Percentiles rank a stretch among this genome's conserved stretches.
These are phyloP conservation scores for Smutsia temminckii DNA, from an alignment of 2,797 vertebrate genomes.

Conservation along the genomic window DNA sequence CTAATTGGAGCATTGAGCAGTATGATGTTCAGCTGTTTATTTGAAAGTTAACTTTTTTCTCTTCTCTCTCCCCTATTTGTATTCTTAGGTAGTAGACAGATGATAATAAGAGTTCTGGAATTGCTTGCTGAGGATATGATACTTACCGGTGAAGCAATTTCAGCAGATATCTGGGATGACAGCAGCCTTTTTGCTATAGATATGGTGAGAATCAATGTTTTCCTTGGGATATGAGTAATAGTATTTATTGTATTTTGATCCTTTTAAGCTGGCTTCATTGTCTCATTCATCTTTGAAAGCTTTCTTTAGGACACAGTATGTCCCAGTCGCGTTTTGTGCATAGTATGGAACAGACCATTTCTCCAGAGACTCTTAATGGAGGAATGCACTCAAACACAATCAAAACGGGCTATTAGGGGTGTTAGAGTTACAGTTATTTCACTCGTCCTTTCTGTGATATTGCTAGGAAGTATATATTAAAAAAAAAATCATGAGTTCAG, in stretches of 20 bases:
- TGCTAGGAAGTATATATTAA: not conserved
- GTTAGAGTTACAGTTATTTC: not conserved
- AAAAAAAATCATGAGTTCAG: not conserved
- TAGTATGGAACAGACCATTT: not conserved
- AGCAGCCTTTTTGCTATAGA: constrained; percentile 93
- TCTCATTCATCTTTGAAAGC: not conserved
- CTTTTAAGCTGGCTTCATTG: not conserved
- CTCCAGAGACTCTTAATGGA: not conserved
- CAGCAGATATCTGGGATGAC: constrained; percentile 95
- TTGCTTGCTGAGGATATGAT: constrained; percentile 89
- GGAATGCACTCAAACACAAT: not conserved
- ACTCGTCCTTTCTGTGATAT: not conserved
- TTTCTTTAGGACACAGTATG: not conserved
- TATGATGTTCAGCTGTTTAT: not conserved
- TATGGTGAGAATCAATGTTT: constrained; percentile 89
- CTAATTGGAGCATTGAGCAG: not conserved
- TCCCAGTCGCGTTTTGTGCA: not conserved
- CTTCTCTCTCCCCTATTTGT: constrained; percentile 11
- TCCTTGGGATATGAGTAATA: not conserved
- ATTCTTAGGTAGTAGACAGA: constrained; percentile 88
- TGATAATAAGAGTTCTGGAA: constrained; percentile 91
- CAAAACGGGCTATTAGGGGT: not conserved
- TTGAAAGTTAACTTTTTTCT: constrained; percentile 4
- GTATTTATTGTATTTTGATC: not conserved
- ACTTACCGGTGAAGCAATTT: constrained; percentile 91